These are phyloP conservation scores for Drosophila demipolita DNA, from an alignment of 2,888 invertebrate genomes.

Conservation along the genomic window DNA sequence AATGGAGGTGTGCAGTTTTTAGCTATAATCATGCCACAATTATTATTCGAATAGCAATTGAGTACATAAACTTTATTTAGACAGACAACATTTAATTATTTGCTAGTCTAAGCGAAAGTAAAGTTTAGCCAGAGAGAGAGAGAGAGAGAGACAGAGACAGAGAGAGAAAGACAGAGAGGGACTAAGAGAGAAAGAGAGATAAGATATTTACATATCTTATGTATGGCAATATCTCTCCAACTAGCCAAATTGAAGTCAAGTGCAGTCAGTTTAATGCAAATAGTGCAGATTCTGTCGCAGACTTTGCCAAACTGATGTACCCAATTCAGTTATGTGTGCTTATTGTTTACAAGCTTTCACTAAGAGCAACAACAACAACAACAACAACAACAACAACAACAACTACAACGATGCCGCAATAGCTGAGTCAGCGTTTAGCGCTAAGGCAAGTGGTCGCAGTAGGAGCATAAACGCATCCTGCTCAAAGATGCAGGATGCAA, in stretches of 20 bases:
- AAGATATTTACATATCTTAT: background rate
- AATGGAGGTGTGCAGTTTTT: background rate
- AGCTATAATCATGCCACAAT: background rate
- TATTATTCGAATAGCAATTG: background rate
- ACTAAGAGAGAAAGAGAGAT: background rate
- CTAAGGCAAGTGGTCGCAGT: slow-evolving; percentile 17
- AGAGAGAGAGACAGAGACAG: background rate
- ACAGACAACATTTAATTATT: background rate
- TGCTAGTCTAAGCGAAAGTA: background rate
- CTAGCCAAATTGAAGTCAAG: background rate
- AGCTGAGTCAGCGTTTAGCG: slow-evolving; percentile 53
- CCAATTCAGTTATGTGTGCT: slow-evolving; percentile 50
- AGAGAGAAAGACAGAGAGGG: background rate
- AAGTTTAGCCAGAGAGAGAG: background rate
- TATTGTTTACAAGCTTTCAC: slow-evolving; percentile 62
- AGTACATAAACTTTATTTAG: background rate
- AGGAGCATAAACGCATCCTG: slow-evolving; percentile 70
- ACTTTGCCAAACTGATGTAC: slow-evolving; percentile 46
- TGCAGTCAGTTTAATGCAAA: slow-evolving; percentile 8
- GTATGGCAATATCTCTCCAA: background rate
- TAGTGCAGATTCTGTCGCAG: slow-evolving; percentile 20
- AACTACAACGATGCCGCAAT: slow-evolving; percentile 5
- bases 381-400: slow-evolving; percentile 15
- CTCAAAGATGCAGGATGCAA: slow-evolving; percentile 75
- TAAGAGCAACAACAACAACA: slow-evolving; percentile 21